Conservation (phyloP, 2,888 invertebrate genomes). For the Toxonevra muliebris region DNA sequence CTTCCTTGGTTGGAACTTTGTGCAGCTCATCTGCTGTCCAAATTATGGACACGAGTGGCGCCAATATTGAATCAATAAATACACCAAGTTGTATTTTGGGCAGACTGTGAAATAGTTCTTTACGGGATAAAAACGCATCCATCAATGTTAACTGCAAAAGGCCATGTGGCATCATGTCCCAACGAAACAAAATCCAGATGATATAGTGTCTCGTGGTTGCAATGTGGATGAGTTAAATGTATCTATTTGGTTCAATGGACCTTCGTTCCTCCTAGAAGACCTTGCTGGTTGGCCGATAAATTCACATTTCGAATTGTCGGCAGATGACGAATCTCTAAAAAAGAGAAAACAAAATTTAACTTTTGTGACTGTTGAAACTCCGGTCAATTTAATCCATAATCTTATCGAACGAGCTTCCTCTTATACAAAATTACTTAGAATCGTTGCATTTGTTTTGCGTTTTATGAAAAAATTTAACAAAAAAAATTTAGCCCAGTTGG, state of each 20-base stretch:
- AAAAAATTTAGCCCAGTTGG: too few relatives aligned
- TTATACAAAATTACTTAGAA: too few relatives aligned
- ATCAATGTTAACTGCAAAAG: conserved; percentile 16
- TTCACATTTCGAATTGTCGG: conserved; percentile 5
- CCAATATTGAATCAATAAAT: conserved; percentile 16
- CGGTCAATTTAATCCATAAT: background rate
- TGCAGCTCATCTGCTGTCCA: conserved; percentile 30
- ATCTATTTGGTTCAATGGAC: background rate
- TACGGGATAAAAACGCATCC: conserved; percentile 28
- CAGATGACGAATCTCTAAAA: conserved; percentile 17
- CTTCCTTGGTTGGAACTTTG: too few relatives aligned
- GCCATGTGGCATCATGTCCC: conserved; percentile 8
- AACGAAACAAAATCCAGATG: conserved; percentile 17
- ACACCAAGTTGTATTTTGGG: conserved; percentile 24
- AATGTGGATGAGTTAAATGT: background rate
- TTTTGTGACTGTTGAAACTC: background rate
- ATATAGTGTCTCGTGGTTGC: conserved; percentile 19
- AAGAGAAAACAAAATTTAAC: background rate
- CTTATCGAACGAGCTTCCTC: too few relatives aligned
- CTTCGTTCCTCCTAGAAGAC: conserved; percentile 1
- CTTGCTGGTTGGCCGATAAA: background rate
- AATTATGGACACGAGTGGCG: conserved; percentile 19
- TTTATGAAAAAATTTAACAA: too few relatives aligned
- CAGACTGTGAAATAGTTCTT: conserved; percentile 28
- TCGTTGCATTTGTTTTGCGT: too few relatives aligned